phyloP scores from a whole-genome alignment of 2,797 vertebrate genomes.

The Coregonus suidteri region DNA sequence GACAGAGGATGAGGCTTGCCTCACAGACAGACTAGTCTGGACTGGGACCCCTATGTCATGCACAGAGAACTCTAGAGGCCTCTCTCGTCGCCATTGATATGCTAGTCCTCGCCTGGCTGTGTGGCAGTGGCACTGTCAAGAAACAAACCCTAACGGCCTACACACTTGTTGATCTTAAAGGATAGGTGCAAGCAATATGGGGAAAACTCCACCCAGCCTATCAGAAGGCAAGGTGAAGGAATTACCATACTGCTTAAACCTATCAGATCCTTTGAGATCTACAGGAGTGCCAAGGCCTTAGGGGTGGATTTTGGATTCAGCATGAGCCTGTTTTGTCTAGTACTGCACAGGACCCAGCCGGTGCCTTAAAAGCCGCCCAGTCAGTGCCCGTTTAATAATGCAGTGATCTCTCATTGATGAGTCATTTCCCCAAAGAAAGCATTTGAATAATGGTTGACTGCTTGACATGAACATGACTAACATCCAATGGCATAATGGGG shows the following conservation, averaged over 20 bases:
- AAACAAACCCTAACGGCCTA: no score
- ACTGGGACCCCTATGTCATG: neutral
- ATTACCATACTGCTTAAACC: no score
- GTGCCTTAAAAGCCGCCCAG: constrained; percentile 28
- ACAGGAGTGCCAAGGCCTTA: no score
- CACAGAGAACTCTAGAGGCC: neutral
- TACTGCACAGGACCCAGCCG: constrained; percentile 3
- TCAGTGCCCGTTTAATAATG: constrained; percentile 61
- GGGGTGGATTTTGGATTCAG: no score
- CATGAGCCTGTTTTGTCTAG: no score
- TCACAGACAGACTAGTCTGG: neutral
- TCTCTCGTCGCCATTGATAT: constrained; percentile 60
- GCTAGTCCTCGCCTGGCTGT: constrained; percentile 57
- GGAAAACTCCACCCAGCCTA: no score
- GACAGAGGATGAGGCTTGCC: neutral
- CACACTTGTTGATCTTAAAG: no score
- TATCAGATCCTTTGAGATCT: no score
- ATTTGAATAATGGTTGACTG: neutral
- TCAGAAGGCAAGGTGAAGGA: no score
- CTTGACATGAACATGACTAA: constrained; percentile 27
- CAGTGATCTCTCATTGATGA: constrained; percentile 24
- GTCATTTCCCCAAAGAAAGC: constrained; percentile 23
- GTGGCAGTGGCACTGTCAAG: neutral
- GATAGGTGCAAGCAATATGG: no score
- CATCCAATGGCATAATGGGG: neutral